Percentiles rank a stretch among this genome's conserved stretches.
Evolutionary conservation across 2,113 vertebrate genomes (phyloP).

Genomic region (Oxyura jamaicensis): DNA sequence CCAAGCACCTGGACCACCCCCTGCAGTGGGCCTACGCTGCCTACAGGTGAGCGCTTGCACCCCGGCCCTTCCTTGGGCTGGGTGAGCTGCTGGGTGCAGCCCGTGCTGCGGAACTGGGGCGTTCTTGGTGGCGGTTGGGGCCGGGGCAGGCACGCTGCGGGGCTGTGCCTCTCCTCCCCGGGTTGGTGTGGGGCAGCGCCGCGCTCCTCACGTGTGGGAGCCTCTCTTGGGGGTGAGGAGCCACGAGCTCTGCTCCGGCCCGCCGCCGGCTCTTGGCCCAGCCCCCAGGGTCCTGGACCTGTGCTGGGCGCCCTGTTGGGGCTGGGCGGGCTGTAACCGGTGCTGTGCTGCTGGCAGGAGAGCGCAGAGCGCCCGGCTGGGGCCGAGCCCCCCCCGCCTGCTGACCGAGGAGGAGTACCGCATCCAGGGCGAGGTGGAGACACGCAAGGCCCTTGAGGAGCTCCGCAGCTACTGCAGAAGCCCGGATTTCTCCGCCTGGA

Average conservation of each 20-base stretch:
- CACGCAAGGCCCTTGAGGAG: slow-evolving; percentile 84
- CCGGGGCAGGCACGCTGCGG: accelerated
- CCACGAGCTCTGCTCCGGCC: accelerated
- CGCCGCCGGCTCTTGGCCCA: neutral
- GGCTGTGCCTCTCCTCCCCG: neutral
- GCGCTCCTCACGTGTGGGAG: neutral
- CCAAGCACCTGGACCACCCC: slow-evolving; percentile 90
- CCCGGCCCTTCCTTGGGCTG: accelerated
- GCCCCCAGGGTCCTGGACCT: neutral
- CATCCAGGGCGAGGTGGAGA: slow-evolving; percentile 88
- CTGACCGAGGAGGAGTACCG: slow-evolving; percentile 92
- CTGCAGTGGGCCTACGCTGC: slow-evolving; percentile 73
- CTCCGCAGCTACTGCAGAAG: slow-evolving; percentile 87
- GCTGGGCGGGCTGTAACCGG: neutral
- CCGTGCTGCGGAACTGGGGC: accelerated
- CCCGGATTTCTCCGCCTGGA: slow-evolving; percentile 91
- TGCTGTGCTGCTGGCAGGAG: slow-evolving; percentile 75
- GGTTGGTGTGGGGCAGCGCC: accelerated
- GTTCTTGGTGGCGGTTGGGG: accelerated
- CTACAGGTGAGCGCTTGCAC: slow-evolving; percentile 73
- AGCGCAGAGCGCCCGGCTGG: slow-evolving; percentile 64
- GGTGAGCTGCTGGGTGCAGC: neutral
- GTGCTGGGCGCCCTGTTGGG: accelerated
- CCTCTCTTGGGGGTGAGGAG: accelerated
- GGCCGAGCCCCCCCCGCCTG: slow-evolving; percentile 82